Evolutionary conservation across 2,797 vertebrate genomes (phyloP), one percentile per base, ranked within the genome.

Genomic region (Protosalanx chinensis): DNA sequence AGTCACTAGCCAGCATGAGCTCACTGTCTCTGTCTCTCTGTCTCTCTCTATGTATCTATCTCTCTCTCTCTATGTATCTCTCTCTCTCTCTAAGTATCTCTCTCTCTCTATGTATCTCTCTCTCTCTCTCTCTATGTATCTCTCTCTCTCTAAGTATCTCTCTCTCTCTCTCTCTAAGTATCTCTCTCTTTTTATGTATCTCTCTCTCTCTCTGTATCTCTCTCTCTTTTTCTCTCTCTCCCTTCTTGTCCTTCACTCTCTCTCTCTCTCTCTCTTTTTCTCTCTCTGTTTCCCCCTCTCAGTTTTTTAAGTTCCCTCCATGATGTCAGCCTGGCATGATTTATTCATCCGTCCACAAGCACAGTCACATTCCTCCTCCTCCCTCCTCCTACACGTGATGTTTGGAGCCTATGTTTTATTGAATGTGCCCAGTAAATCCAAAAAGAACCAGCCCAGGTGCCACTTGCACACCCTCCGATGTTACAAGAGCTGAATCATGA

Each of bases 351-450:
- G 16, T 6, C 10, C 6, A 27, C 64, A 51, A 62, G 65, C 41
- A n/a, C 57, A 49, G 51, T 53, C 70, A 32, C 37, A 62, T 30
- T 51, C 29, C 70, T 51, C 12, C 16, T 61, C 59, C 58, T 23
- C 58, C 18, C 58, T 12, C 12, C 16, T 64, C 51, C 29, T 65
- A 15, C 32, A 23, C 27, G 30, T 41, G 10, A 56, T 29, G 53
- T 35, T 32, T 12, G 30, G 16, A 56, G 57, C 20, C 20, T 29
- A 70, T 46, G 68, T 69, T 69, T 69, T 41, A 69, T 46, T 61
- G 7, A 68, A 58, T 6, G 12, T 51, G 12, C 30, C 59, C 59
- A 29, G 59, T 23, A 30, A 46, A 13, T 46, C 41, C 12, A 61
- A 2, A 27, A 61, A 0, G 59, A 29, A 27, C 5, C 13, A 27